A percentile compares a stretch with the other conserved stretches of the same genome.
Evolutionary conservation across 2,888 invertebrate genomes (phyloP).

Genomic region (Dynastes tityus): DNA sequence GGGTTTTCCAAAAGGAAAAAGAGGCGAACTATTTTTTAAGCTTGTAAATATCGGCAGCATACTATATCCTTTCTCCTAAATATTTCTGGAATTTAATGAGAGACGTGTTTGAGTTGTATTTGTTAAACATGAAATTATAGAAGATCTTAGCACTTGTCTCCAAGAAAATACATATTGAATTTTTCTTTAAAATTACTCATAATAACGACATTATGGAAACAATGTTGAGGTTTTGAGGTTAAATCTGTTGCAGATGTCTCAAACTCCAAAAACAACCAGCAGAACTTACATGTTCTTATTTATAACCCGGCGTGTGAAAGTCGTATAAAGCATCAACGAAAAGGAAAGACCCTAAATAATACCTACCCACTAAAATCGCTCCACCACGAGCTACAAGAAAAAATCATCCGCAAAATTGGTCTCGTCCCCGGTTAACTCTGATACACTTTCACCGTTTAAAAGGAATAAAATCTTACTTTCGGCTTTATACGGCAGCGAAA

Average conservation of each 20-base stretch:
- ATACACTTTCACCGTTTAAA: conserved; percentile 42
- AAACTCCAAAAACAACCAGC: neutral
- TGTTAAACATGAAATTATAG: too few species aligned
- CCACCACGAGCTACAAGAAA: conserved; percentile 52
- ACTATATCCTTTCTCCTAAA: too few species aligned
- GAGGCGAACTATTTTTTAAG: too few species aligned
- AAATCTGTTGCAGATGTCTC: neutral
- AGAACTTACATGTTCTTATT: neutral
- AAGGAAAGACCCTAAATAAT: neutral
- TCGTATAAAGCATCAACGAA: neutral
- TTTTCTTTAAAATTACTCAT: too few species aligned
- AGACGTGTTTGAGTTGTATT: too few species aligned
- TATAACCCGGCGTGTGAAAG: neutral
- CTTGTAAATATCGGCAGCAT: too few species aligned
- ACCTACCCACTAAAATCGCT: conserved; percentile 13
- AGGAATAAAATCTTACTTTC: conserved; percentile 46
- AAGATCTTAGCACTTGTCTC: too few species aligned
- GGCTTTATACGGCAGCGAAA: conserved; percentile 27
- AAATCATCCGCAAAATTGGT: conserved; percentile 52
- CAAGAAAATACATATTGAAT: too few species aligned
- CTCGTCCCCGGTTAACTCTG: conserved; percentile 38
- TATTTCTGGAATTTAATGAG: too few species aligned
- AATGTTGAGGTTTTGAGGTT: too few species aligned
- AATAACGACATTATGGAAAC: too few species aligned
- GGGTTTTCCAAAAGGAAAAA: too few species aligned